These are phyloP conservation scores for Perca fluviatilis DNA, from an alignment of 2,113 vertebrate species.

Conservation along the genomic window DNA sequence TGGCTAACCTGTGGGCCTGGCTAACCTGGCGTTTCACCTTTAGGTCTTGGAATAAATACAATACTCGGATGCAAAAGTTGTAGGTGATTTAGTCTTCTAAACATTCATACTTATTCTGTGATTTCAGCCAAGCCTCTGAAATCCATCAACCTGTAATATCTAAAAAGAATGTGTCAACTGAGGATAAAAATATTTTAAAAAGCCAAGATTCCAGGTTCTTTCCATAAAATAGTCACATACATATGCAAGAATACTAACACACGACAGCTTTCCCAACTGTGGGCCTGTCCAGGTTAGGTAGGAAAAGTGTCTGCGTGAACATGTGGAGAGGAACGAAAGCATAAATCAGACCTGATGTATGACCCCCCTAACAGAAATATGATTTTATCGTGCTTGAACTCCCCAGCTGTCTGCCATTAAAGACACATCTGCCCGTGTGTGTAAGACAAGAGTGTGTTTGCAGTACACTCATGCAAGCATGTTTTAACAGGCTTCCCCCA, in stretches of 20 bases:
- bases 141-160: slow-evolving; percentile 20
- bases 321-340: background rate
- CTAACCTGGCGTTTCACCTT: background rate
- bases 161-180: background rate
- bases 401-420: slow-evolving; percentile 65
- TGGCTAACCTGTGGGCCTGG: too few species aligned
- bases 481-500: slow-evolving; percentile 25
- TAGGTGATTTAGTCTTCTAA: background rate
- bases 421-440: slow-evolving; percentile 30
- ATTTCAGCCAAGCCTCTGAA: background rate
- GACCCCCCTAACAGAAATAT: slow-evolving; percentile 51
- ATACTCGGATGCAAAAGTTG: background rate
- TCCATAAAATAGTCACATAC: slow-evolving; percentile 3
- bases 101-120: background rate
- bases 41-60: background rate
- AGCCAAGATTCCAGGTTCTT: background rate
- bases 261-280: slow-evolving; percentile 8
- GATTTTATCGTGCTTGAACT: slow-evolving; percentile 55
- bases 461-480: slow-evolving; percentile 8
- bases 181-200: background rate
- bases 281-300: slow-evolving; percentile 8
- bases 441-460: slow-evolving; percentile 16
- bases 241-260: slow-evolving; percentile 25
- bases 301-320: background rate
- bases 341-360: slow-evolving; percentile 39